Conservation (phyloP, 2,888 invertebrate genomes). For the Plebejus melissa region DNA sequence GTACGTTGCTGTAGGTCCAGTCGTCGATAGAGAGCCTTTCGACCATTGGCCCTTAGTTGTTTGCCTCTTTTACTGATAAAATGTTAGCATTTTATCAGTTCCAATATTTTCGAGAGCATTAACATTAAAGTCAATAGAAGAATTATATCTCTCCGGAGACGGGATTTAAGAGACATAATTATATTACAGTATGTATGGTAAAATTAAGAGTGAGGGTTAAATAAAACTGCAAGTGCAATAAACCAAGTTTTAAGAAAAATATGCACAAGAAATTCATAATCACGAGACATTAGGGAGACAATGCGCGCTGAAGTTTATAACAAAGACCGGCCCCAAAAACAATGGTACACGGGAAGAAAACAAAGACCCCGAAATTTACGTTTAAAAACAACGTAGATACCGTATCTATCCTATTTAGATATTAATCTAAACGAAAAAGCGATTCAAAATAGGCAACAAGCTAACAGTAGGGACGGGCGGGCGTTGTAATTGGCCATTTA, state of each 20-base stretch:
- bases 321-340: constrained; percentile 59
- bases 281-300: constrained; percentile 38
- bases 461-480: constrained; percentile 76
- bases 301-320: constrained; percentile 38
- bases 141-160: too few relatives aligned
- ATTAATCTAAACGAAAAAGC: constrained; percentile 80
- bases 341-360: constrained; percentile 57
- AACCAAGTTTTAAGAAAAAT: constrained; percentile 26
- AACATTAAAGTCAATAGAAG: too few relatives aligned
- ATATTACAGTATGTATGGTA: not conserved
- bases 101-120: not conserved
- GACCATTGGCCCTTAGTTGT: not conserved
- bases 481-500: constrained; percentile 79
- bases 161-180: not conserved
- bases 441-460: constrained; percentile 80
- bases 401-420: constrained; percentile 80
- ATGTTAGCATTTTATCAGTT: not conserved
- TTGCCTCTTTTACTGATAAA: not conserved
- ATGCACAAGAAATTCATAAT: constrained; percentile 39
- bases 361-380: constrained; percentile 69
- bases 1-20: not conserved
- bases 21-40: not conserved
- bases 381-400: constrained; percentile 79
- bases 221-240: constrained; percentile 20
- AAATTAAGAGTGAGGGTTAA: not conserved